Evolutionary conservation across 2,888 invertebrate genomes (phyloP).

Genomic region (Drosophila diplacantha): DNA sequence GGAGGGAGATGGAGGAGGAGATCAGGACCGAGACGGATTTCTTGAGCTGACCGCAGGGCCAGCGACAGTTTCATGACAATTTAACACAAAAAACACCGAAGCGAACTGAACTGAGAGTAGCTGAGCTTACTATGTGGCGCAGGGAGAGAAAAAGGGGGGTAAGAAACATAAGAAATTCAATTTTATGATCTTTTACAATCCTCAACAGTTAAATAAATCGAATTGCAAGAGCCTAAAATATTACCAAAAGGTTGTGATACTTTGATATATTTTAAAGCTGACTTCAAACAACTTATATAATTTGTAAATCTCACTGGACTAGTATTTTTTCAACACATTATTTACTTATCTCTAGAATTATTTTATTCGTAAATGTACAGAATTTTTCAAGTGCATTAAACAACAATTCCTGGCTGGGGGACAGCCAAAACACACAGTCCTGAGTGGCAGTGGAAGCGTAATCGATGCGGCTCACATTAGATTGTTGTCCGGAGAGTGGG

Average conservation of each 20-base stretch:
- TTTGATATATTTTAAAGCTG: not conserved
- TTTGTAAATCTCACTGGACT: not conserved
- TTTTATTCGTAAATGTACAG: not conserved
- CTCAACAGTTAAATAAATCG: no score
- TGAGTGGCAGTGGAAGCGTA: constrained; percentile 46
- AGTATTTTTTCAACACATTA: not conserved
- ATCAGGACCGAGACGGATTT: constrained; percentile 6
- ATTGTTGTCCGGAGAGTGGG: constrained; percentile 25
- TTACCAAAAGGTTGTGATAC: no score
- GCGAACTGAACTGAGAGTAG: constrained; percentile 33
- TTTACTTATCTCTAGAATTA: not conserved
- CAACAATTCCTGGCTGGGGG: constrained; percentile 1
- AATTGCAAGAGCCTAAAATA: no score
- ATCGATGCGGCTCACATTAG: constrained; percentile 69
- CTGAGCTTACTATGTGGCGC: constrained; percentile 39
- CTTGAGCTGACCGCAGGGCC: constrained; percentile 44
- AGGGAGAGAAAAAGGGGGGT: not conserved
- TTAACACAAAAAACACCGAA: constrained; percentile 52
- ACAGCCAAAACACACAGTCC: constrained; percentile 40
- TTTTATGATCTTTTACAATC: not conserved
- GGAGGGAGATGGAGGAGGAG: no score
- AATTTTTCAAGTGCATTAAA: constrained; percentile 41
- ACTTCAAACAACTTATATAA: not conserved
- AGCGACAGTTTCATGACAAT: constrained; percentile 63
- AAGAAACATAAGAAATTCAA: not conserved